Evolutionary conservation across 2,888 invertebrate species (phyloP).

Genomic region (Lepidochitona cinerea): DNA sequence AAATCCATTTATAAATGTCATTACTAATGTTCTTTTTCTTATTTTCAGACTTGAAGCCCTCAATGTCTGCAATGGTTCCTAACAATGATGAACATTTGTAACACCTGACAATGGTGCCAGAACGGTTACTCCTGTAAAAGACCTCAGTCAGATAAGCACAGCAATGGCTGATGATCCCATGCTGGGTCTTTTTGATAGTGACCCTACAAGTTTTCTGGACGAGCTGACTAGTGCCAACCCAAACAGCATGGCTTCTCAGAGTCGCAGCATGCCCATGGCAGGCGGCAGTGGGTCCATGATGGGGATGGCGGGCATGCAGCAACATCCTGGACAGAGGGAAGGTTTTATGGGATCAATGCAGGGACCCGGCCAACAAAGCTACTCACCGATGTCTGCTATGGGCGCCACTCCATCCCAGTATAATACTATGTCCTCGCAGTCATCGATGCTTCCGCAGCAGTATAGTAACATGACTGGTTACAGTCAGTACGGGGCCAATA

Average conservation of each 20-base stretch:
- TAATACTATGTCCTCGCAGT: constrained; percentile 22
- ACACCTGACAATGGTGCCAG: background rate
- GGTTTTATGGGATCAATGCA: background rate
- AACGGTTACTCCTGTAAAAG: background rate
- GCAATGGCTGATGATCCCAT: constrained; percentile 58
- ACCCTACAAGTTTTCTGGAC: constrained; percentile 52
- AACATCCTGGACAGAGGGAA: constrained; percentile 22
- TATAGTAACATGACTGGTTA: constrained; percentile 18
- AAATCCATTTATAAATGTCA: no score
- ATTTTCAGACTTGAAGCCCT: background rate
- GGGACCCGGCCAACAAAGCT: background rate
- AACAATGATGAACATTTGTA: background rate
- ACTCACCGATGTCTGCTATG: constrained; percentile 5
- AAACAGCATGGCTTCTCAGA: background rate
- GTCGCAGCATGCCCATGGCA: background rate
- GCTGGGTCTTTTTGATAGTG: constrained; percentile 55
- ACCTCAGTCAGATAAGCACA: background rate
- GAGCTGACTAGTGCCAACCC: constrained; percentile 41
- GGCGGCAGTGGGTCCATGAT: constrained; percentile 2
- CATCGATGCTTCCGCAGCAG: constrained; percentile 21
- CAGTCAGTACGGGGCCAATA: constrained; percentile 27
- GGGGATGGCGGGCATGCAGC: constrained; percentile 32
- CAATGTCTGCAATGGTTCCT: background rate
- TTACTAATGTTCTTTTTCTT: background rate
- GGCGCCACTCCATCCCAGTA: constrained; percentile 16